A percentile compares a stretch with the other conserved stretches of the same genome.
These are phyloP conservation scores for Chrysemys picta DNA, from an alignment of 2,113 vertebrate species.

Conservation along the genomic window DNA sequence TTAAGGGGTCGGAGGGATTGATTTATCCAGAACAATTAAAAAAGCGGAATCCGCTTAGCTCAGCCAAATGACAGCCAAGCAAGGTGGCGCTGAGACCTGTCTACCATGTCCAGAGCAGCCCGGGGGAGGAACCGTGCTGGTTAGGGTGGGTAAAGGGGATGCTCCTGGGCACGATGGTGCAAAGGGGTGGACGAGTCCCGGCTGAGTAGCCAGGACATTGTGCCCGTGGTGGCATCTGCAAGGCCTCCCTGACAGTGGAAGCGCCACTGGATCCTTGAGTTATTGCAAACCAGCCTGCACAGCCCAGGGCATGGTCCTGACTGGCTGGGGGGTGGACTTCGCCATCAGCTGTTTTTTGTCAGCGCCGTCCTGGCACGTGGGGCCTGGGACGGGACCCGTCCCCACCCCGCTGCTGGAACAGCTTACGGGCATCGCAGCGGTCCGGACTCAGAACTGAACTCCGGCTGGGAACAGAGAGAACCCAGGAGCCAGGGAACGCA, in stretches of 20 bases:
- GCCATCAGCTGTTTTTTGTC: neutral
- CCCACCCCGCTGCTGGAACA: neutral
- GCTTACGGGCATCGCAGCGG: neutral
- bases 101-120: constrained; percentile 39
- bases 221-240: neutral
- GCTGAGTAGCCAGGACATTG: neutral
- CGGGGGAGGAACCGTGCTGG: neutral
- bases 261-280: neutral
- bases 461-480: neutral
- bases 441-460: too few species aligned
- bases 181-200: neutral
- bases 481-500: neutral
- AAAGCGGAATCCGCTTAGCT: constrained; percentile 74
- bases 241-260: neutral
- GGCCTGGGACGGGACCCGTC: neutral
- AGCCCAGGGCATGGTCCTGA: neutral
- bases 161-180: neutral
- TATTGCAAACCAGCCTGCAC: neutral
- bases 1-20: constrained; percentile 74
- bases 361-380: neutral
- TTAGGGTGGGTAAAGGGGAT: fast-evolving
- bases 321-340: neutral
- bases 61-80: constrained; percentile 64
- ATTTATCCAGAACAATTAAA: constrained; percentile 78
- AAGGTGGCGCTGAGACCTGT: constrained; percentile 51